Evolutionary conservation across 2,797 vertebrate genomes (phyloP), one percentile per base, ranked within the genome.

Genomic region (Apodemus agrarius): DNA sequence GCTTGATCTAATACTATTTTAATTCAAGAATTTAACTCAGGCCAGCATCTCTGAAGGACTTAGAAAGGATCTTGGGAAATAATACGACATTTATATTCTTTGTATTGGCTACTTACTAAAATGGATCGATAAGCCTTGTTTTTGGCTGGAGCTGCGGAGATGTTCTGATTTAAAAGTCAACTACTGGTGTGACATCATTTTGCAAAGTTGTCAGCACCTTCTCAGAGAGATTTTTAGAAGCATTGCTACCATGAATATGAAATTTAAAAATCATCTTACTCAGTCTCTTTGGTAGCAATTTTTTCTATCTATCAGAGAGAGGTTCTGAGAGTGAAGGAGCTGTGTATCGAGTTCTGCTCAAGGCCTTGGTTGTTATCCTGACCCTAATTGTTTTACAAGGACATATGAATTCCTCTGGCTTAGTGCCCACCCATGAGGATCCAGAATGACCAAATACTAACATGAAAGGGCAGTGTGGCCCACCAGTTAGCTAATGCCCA

Each of bases 1-100:
- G 24, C 72, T 43, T 21, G 11, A 31, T 34, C 26, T 11, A 1
- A 59, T 75, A 37, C 49, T 37, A 88, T 97, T 95, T 95, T 90
- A 92, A 88, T 61, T 81, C 31, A 65, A 61, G 59, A 61, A 94
- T 63, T 11, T 95, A 17, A 87, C 74, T 87, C n/a, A 92, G 37
- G 12, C 57, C 78, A 43, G 12, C 61, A 37, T 14, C 19, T 95
- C 69, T 52, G 24, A 93, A 29, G 24, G 72, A 26, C 22, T 86
- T 75, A 49, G 34, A 49, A 46, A 88, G 26, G 2, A 63, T 63
- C 80, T 89, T 91, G 69, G 26, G 37, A 67, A 89, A 80, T 78
- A 96, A 17, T 63, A 46, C 65, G 4, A 88, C 22, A 78, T 29
- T 65, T 37, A 22, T 31, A 13, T 81, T 80, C 61, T 96, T 76